phyloP scores from a whole-genome alignment of 2,113 vertebrate genomes.

The Thalassarche chlororhynchos region DNA sequence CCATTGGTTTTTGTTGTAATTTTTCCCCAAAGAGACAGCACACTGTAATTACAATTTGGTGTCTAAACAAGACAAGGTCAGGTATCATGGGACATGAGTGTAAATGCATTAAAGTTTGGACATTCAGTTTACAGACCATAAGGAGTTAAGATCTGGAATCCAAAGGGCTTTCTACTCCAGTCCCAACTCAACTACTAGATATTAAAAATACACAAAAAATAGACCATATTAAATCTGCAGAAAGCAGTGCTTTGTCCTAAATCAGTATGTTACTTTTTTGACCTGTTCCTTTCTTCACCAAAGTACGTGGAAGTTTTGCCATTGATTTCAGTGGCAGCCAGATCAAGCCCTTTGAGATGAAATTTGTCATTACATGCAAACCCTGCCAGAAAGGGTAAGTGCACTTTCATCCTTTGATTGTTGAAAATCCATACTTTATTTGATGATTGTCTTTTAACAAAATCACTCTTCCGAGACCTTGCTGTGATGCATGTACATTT shows the following conservation, averaged over 20 bases:
- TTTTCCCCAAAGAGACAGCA: neutral
- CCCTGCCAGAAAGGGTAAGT: conserved; percentile 43
- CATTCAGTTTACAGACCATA: neutral
- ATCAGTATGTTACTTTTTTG: neutral
- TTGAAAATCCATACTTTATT: conserved; percentile 68
- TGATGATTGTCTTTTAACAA: conserved; percentile 65
- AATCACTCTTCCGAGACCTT: conserved; percentile 58
- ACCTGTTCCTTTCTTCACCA: neutral
- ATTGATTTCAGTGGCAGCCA: conserved; percentile 33
- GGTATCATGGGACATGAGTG: neutral
- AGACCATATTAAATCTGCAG: neutral
- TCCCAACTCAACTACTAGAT: neutral
- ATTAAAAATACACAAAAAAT: neutral
- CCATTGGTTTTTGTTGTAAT: neutral
- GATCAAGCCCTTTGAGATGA: conserved; percentile 52
- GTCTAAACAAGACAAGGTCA: neutral
- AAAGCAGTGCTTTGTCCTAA: neutral
- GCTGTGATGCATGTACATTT: conserved; percentile 55
- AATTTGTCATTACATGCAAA: conserved; percentile 55
- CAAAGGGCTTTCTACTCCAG: neutral
- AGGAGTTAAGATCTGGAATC: neutral
- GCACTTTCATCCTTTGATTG: conserved; percentile 58
- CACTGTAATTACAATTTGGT: neutral
- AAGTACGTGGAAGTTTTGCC: neutral
- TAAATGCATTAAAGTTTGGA: neutral